Conservation (phyloP, 2,113 vertebrate genomes). For the Forbesichthys agassizii region DNA sequence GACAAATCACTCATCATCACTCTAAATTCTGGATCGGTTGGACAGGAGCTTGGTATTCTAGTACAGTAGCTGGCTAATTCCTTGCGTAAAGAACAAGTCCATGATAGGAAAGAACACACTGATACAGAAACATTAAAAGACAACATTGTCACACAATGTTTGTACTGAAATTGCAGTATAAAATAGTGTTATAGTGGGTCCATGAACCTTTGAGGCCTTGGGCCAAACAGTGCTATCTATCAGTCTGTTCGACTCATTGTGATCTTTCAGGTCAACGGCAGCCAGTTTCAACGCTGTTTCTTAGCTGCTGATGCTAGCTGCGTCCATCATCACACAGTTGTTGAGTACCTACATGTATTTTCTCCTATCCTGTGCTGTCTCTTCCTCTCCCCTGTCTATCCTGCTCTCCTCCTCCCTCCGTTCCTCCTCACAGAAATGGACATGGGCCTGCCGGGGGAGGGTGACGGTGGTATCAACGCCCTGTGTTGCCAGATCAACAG, state of each 20-base stretch:
- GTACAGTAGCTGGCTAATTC: conserved; percentile 4
- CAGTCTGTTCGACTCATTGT: conserved; percentile 24
- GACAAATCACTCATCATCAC: conserved; percentile 9
- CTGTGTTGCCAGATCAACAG: conserved; percentile 87
- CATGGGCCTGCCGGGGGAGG: conserved; percentile 72
- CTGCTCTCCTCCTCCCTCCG: not conserved
- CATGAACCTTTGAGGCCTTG: not conserved
- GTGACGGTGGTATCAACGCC: conserved; percentile 79
- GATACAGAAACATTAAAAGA: not conserved
- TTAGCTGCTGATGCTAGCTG: conserved; percentile 17
- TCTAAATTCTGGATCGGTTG: not conserved
- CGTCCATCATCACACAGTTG: conserved; percentile 19
- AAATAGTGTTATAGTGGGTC: not conserved
- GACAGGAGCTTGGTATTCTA: not conserved
- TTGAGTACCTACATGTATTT: not conserved
- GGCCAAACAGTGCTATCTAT: conserved; percentile 5
- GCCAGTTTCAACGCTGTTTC: conserved; percentile 24
- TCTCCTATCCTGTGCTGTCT: not conserved
- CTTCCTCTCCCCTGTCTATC: conserved; percentile 2
- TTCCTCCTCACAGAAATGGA: conserved; percentile 80
- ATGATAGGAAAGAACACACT: not conserved
- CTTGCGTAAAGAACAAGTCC: conserved; percentile 5
- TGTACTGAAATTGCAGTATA: not conserved
- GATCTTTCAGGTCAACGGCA: conserved; percentile 4
- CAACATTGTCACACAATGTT: not conserved